A percentile compares a stretch with the other conserved stretches of the same genome.
Evolutionary conservation across 30 jellyfish, hydroid and myxozoan species (phyloP).

Genomic region (Aurelia aurita): DNA sequence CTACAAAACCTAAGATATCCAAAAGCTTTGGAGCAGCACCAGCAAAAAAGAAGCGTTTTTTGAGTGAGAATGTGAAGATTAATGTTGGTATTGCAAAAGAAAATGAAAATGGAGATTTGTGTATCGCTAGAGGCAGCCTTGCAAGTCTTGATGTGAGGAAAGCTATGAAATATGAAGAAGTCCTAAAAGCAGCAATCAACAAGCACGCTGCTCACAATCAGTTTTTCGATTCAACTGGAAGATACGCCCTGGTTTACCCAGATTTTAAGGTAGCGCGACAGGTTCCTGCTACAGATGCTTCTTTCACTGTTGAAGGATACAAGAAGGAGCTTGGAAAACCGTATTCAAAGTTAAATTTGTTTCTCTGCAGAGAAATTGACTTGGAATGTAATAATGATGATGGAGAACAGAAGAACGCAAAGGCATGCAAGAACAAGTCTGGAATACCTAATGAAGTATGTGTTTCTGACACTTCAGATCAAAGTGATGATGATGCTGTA

Average conservation of each 20-base stretch:
- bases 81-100: background rate
- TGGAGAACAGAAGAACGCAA: no score
- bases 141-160: background rate
- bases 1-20: no score
- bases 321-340: slow-evolving; percentile 26
- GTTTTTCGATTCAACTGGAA: slow-evolving; percentile 8
- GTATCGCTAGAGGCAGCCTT: slow-evolving; percentile 11
- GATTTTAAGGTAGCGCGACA: background rate
- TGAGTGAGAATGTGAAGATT: background rate
- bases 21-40: no score
- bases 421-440: no score
- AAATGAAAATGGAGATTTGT: background rate
- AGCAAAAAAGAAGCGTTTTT: no score
- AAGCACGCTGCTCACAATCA: slow-evolving; percentile 50
- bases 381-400: no score
- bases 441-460: no score
- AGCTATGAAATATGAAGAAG: background rate
- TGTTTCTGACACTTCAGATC: no score
- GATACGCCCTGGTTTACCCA: slow-evolving; percentile 4
- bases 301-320: slow-evolving; percentile 11
- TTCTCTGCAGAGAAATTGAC: background rate
- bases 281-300: slow-evolving; percentile 3
- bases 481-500: no score
- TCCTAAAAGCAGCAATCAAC: slow-evolving; percentile 1
- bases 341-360: slow-evolving; percentile 12